These are phyloP conservation scores for Nemotelus nigrinus DNA, from an alignment of 2,888 invertebrate genomes.

Conservation along the genomic window DNA sequence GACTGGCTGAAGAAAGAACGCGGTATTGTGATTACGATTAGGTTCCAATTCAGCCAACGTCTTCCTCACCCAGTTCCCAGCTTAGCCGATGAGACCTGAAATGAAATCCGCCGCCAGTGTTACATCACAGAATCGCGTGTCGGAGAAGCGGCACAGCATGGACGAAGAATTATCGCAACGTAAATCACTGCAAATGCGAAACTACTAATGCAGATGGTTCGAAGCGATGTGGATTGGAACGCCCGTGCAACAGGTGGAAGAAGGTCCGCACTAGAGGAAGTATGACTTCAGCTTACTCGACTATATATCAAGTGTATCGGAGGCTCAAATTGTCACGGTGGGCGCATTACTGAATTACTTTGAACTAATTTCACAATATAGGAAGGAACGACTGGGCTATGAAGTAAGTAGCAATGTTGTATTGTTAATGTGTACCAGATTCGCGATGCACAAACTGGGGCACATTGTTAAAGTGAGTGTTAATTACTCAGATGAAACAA, in stretches of 20 bases:
- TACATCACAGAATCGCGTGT: slow-evolving; percentile 32
- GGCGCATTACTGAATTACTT: slow-evolving; percentile 28
- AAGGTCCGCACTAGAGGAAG: slow-evolving; percentile 20
- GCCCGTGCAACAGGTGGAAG: slow-evolving; percentile 8
- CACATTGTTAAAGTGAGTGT: no score
- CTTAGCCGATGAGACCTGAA: neutral
- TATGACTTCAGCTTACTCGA: neutral
- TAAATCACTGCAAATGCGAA: slow-evolving; percentile 42
- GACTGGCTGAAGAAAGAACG: neutral
- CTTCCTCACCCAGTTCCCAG: slow-evolving; percentile 41
- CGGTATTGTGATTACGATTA: neutral
- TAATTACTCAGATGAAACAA: no score
- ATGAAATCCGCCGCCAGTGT: neutral
- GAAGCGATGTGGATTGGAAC: slow-evolving; percentile 9
- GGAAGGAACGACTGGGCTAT: neutral
- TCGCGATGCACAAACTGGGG: no score
- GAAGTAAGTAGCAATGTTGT: no score
- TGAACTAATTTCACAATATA: slow-evolving; percentile 31
- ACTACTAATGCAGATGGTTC: slow-evolving; percentile 30
- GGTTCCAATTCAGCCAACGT: slow-evolving; percentile 1
- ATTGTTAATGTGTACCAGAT: no score
- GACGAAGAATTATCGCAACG: slow-evolving; percentile 35
- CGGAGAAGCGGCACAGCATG: slow-evolving; percentile 25
- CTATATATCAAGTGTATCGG: neutral
- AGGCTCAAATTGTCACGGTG: neutral